Evolutionary conservation across 2,113 vertebrate genomes (phyloP).

Genomic region (Calypte anna): DNA sequence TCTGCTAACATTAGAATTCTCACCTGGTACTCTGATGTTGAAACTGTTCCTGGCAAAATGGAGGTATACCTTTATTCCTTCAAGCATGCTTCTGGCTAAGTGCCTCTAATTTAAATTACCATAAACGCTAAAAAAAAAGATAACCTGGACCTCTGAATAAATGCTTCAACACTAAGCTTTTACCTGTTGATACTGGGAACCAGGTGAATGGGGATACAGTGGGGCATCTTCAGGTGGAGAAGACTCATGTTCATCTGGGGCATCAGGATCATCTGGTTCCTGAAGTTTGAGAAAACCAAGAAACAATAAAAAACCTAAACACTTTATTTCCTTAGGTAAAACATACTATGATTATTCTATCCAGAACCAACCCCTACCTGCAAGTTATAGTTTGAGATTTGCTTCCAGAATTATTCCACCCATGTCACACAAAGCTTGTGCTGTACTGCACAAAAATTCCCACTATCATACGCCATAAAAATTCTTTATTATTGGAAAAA

Average conservation of each 20-base stretch:
- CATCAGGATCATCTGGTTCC: slow-evolving; percentile 98
- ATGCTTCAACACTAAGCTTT: not conserved
- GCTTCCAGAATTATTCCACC: not conserved
- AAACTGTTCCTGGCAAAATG: not conserved
- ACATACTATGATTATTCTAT: not conserved
- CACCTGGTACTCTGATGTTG: not conserved
- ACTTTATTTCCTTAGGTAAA: not conserved
- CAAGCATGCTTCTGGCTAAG: not conserved
- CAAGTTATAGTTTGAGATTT: not conserved
- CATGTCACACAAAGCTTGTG: not conserved
- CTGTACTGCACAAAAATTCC: not conserved
- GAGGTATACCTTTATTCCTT: not conserved
- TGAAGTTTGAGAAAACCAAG: slow-evolving; percentile 59
- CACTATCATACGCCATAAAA: no score
- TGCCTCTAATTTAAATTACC: not conserved
- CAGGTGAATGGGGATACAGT: slow-evolving; percentile 95
- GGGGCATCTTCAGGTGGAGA: slow-evolving; percentile 98
- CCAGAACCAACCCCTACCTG: not conserved
- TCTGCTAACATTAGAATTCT: not conserved
- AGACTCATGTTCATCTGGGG: slow-evolving; percentile 95
- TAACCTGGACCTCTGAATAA: not conserved
- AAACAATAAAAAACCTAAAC: not conserved
- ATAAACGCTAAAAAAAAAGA: not conserved
- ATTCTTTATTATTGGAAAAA: not conserved
- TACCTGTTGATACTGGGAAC: slow-evolving; percentile 97